Evolutionary conservation across 2,797 vertebrate species (phyloP).

Genomic region (Sebastes kiyomatsui): DNA sequence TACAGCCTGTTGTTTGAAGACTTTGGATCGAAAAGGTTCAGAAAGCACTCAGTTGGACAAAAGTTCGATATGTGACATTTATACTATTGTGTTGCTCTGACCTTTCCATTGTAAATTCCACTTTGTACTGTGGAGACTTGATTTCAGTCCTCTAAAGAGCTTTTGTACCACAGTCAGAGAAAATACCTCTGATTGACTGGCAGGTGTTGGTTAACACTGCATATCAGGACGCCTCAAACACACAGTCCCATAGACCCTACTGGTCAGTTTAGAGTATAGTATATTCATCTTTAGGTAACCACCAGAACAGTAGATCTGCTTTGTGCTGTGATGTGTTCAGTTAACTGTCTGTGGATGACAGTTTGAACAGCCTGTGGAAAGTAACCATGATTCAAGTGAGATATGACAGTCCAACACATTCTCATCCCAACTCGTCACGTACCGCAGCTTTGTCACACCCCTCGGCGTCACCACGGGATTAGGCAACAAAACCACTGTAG

Average conservation of each 20-base stretch:
- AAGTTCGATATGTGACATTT: conserved; percentile 11
- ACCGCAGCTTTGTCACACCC: no score
- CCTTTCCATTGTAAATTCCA: conserved; percentile 9
- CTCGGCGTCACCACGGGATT: no score
- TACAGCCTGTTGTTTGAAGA: neutral
- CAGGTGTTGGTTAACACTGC: neutral
- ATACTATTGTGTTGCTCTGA: conserved; percentile 6
- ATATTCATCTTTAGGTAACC: neutral
- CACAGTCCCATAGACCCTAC: neutral
- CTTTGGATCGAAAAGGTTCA: conserved; percentile 6
- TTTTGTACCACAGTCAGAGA: neutral
- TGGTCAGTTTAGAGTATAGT: neutral
- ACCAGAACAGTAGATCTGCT: neutral
- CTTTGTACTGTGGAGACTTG: conserved; percentile 7
- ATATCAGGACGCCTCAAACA: neutral
- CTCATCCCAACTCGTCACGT: no score
- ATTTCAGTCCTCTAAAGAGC: neutral
- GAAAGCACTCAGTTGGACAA: neutral
- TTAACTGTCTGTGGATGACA: neutral
- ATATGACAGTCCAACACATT: neutral
- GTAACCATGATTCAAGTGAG: neutral
- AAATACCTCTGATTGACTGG: neutral
- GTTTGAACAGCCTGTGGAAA: neutral
- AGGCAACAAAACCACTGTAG: no score
- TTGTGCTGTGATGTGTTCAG: neutral